These are phyloP conservation scores for Fundulus diaphanus DNA, from an alignment of 2,797 vertebrate species.

Conservation along the genomic window DNA sequence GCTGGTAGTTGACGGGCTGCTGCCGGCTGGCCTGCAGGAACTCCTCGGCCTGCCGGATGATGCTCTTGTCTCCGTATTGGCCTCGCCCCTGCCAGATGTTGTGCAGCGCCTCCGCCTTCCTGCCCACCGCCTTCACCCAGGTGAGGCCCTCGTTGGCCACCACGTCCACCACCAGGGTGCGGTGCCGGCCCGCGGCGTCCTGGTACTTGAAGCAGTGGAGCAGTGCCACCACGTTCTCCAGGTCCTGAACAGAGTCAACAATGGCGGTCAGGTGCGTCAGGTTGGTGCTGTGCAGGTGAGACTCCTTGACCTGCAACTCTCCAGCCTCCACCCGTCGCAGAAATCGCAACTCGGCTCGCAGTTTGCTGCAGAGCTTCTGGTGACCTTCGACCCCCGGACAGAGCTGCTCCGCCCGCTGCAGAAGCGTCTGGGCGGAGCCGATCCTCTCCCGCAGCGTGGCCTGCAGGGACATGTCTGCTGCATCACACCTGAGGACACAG, in stretches of 20 bases:
- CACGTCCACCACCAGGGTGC: conserved; percentile 92
- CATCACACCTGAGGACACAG: conserved; percentile 83
- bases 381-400: conserved; percentile 87
- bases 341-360: conserved; percentile 93
- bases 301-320: conserved; percentile 89
- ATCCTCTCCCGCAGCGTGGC: conserved; percentile 87
- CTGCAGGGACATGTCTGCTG: conserved; percentile 86
- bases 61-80: conserved; percentile 93
- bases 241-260: conserved; percentile 89
- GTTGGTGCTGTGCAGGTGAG: conserved; percentile 95
- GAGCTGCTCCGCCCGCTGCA: conserved; percentile 87
- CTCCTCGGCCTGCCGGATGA: conserved; percentile 90
- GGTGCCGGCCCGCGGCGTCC: conserved; percentile 80
- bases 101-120: conserved; percentile 95
- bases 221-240: conserved; percentile 87
- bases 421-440: conserved; percentile 84
- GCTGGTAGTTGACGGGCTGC: conserved; percentile 91
- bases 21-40: conserved; percentile 90
- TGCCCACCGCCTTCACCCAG: conserved; percentile 95
- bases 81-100: conserved; percentile 97
- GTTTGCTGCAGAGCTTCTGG: conserved; percentile 90
- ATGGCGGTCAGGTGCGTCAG: conserved; percentile 93
- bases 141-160: conserved; percentile 92
- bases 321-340: conserved; percentile 88
- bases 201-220: conserved; percentile 90